phyloP scores from a whole-genome alignment of 2,888 invertebrate genomes.

The Orthonychiurus folsomi region DNA sequence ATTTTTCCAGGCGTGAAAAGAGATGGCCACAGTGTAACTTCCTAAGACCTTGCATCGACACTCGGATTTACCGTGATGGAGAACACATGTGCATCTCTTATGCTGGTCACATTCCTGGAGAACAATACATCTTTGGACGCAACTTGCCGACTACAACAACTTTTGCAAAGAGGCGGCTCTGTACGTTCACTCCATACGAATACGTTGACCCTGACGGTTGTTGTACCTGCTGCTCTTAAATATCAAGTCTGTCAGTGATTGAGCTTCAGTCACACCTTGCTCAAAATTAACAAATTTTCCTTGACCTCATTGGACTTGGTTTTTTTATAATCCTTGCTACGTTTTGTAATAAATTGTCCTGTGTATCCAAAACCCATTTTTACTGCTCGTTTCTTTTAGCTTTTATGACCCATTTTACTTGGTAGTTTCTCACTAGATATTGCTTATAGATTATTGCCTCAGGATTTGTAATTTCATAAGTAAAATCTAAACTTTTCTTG shows the following conservation, averaged over 20 bases:
- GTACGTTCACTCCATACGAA: constrained; percentile 38
- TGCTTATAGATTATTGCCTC: too few relatives aligned
- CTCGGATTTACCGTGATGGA: constrained; percentile 23
- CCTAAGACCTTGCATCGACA: constrained; percentile 34
- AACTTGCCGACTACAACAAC: constrained; percentile 37
- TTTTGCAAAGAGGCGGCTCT: constrained; percentile 36
- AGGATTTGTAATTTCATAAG: too few relatives aligned
- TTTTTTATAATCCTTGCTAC: background rate
- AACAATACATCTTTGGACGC: constrained; percentile 33
- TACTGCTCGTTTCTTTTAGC: background rate
- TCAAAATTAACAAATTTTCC: background rate
- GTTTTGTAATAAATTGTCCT: background rate
- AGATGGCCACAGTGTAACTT: constrained; percentile 28
- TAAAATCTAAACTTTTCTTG: too few relatives aligned
- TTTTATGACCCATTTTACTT: background rate
- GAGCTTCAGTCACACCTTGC: background rate
- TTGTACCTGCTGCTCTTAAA: constrained; percentile 17
- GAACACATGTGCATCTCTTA: constrained; percentile 32
- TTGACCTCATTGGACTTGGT: background rate
- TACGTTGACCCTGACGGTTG: constrained; percentile 37
- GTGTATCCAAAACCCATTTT: background rate
- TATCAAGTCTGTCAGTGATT: too few relatives aligned
- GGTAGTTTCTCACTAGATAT: too few relatives aligned
- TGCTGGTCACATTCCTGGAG: constrained; percentile 28
- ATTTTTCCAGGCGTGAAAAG: background rate